Percentiles rank a stretch among this genome's conserved stretches.
phyloP scores from a whole-genome alignment of 2,888 invertebrate genomes.

The Drosophila limbata region DNA sequence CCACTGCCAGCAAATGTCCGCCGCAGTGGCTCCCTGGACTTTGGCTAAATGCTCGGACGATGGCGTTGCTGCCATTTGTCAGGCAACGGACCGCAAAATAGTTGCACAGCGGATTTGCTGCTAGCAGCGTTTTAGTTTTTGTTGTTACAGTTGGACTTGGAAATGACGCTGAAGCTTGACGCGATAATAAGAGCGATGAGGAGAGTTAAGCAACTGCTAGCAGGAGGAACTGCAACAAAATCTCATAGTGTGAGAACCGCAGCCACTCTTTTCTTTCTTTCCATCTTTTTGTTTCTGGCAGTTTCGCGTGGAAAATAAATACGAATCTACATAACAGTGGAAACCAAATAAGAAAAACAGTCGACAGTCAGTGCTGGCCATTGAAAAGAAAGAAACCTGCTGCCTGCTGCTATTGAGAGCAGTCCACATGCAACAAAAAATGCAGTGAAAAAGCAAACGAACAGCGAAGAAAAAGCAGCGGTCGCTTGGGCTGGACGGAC shows the following conservation, averaged over 20 bases:
- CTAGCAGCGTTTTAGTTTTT: conserved; percentile 51
- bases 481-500: conserved; percentile 33
- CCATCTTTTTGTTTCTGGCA: conserved; percentile 33
- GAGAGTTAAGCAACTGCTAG: conserved; percentile 64
- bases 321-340: conserved; percentile 80
- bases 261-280: conserved; percentile 35
- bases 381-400: conserved; percentile 70
- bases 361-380: conserved; percentile 56
- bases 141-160: conserved; percentile 5
- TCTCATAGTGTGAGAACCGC: conserved; percentile 72
- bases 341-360: conserved; percentile 73
- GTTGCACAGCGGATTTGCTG: conserved; percentile 55
- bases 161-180: conserved; percentile 57
- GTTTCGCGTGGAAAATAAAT: conserved; percentile 77
- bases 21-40: conserved; percentile 52
- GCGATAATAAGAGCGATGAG: conserved; percentile 80
- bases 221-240: conserved; percentile 34
- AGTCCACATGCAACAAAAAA: conserved; percentile 32
- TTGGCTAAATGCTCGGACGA: conserved; percentile 66
- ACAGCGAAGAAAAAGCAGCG: conserved; percentile 50
- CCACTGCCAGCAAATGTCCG: conserved; percentile 32
- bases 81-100: conserved; percentile 77
- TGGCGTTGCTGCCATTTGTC: conserved; percentile 75
- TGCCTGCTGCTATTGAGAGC: conserved; percentile 59
- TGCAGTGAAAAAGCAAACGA: conserved; percentile 39